Base-by-base conservation (phyloP, 64 coral and sea anemone genomes). In the Montipora sp. region DNA sequence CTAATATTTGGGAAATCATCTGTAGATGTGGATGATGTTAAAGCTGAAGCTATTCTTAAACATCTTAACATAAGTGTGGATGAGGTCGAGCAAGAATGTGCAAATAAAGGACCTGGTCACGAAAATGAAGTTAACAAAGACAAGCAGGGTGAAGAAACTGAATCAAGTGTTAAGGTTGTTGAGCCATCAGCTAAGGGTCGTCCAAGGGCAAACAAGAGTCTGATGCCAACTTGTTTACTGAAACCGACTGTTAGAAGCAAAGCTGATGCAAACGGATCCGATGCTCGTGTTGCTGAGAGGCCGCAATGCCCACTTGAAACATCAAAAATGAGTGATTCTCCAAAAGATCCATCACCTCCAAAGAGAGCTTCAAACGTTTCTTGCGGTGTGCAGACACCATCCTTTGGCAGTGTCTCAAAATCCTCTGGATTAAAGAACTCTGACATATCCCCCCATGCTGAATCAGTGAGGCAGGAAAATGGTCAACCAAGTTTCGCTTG, bases 1-100 rank as follows among this genome's bases (percentile, higher is more conserved):
- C 48, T 93, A 36, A 77, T 93, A 59, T 93, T 93, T 78, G 75
- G 77, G 1, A 72, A 93, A 88, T 4, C 15, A 71, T 71, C 82
- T 70, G 19, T 48, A 19, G 63, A 87, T 44, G 58, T 80, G 78
- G 75, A 70, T n/a, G 16, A 69, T 79, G 75, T 9, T 48, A 93
- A 88, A 73, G 73, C 72, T 76, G 73, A 79, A 53, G 75, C 84
- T 73, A 49, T 93, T 48, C 66, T 85, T 50, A 67, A 85, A 47
- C 45, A 21, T 16, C 82, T 85, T 7, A 70, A 85, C 65, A 85
- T 85, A 12, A 49, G 5, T n/a, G 45, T 85, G 16, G 82, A 85
- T 1, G 46, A 70, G 16, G 2, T 19, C 46, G 13, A 78, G n/a
- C 43, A 71, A 72, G 82, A 85, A 50, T 2, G 2, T 18, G 20